Evolutionary conservation across 2,888 invertebrate genomes (phyloP), one percentile per base, ranked within the genome.

Genomic region (Tetragonula carbonaria): DNA sequence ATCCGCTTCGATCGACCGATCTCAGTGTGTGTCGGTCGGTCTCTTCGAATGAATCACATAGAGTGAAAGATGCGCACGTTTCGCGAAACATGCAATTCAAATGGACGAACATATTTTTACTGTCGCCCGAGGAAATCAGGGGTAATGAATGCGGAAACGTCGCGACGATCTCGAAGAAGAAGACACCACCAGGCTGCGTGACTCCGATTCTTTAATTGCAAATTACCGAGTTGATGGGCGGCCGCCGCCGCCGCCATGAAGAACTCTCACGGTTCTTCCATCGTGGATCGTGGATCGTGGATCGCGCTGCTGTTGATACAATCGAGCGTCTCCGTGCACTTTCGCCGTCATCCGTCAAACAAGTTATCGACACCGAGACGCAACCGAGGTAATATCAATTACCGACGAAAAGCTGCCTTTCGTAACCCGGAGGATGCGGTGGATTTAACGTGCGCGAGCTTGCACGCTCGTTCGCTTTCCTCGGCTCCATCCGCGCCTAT

Each of bases 381-480:
- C 38, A 38, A 14, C 23, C 18, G 18, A n/a, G 50, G 18, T 55
- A 45, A 66, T 33, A 70, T 76, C 50, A 33, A 51, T 68, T 33
- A 59, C 23, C 51, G 59, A n/a, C 33, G 51, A 80, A 62, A 71
- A 74, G 28, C 74, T 23, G 71, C 62, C 76, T 72, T 67, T 66
- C 65, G 71, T 68, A 82, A 85, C 74, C 45, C 11, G 45, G 11
- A 45, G 45, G 11, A 45, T 45, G 8, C 2, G 11, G 8, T 1
- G 11, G 5, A 38, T 50, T 67, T 63, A 28, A 50, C 66, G 74
- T 67, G 74, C 51, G n/a, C 51, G n/a, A 67, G 66, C 70, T 84
- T 66, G 74, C 85, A 71, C 76, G 28, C 66, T 79, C 51, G 70
- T 79, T 84, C 70, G 62, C 33, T 76, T 67, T 78, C 75, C 57